Conservation (phyloP, 2,797 vertebrate genomes). For the Serranus cabrilla region DNA sequence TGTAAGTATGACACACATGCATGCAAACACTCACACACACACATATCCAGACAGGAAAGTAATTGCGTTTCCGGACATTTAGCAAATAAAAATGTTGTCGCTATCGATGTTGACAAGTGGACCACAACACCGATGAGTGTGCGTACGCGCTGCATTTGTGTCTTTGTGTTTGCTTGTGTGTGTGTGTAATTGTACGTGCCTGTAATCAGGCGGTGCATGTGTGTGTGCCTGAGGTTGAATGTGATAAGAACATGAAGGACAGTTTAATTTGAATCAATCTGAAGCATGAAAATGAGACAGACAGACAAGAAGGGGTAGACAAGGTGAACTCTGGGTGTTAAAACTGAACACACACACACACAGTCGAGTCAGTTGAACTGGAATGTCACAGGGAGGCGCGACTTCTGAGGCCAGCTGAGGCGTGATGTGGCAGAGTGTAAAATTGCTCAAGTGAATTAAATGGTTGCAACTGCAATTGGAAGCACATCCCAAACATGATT, state of each 20-base stretch:
- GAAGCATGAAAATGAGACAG: constrained; percentile 76
- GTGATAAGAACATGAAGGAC: constrained; percentile 80
- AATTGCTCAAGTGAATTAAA: constrained; percentile 55
- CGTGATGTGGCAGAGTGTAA: constrained; percentile 41
- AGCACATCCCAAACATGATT: constrained; percentile 30
- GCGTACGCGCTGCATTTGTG: constrained; percentile 3
- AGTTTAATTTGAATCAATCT: constrained; percentile 82
- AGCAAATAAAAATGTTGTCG: constrained; percentile 61
- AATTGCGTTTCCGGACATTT: constrained; percentile 66
- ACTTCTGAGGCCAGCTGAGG: constrained; percentile 30
- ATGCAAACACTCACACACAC: constrained; percentile 35
- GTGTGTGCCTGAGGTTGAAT: constrained; percentile 39
- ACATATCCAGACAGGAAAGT: constrained; percentile 34
- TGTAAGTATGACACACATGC: constrained; percentile 90
- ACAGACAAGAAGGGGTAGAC: constrained; percentile 73
- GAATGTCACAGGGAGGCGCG: constrained; percentile 33
- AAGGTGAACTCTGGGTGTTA: constrained; percentile 70
- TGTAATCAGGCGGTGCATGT: constrained; percentile 19
- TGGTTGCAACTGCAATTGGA: constrained; percentile 20
- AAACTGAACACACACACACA: constrained; percentile 24
- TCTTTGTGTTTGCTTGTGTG: constrained; percentile 14
- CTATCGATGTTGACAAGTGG: constrained; percentile 47
- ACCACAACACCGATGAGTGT: constrained; percentile 21
- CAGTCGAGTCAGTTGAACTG: constrained; percentile 16
- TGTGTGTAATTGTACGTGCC: constrained; percentile 24